These are phyloP conservation scores for Nannoperca australis DNA, from an alignment of 2,797 vertebrate genomes.

Conservation along the genomic window DNA sequence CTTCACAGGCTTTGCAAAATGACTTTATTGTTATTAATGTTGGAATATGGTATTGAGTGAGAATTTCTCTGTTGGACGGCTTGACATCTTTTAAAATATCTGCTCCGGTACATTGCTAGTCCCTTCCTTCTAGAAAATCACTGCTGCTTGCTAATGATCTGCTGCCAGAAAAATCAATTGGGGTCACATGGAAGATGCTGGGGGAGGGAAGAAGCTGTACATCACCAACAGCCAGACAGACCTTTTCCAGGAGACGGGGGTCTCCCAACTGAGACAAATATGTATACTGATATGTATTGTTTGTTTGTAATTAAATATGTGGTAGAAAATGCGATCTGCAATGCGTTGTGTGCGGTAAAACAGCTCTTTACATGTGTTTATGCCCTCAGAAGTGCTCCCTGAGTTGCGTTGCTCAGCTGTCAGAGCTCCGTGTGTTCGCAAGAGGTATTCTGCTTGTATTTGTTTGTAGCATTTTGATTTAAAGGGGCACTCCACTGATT, in stretches of 20 bases:
- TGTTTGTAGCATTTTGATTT: conserved; percentile 11
- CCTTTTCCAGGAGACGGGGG: conserved; percentile 24
- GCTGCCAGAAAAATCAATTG: conserved; percentile 53
- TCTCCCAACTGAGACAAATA: conserved; percentile 1
- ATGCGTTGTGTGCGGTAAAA: background rate
- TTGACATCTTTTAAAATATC: background rate
- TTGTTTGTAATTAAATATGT: conserved; percentile 28
- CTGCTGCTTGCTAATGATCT: conserved; percentile 47
- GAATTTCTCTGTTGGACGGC: background rate
- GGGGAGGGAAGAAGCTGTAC: conserved; percentile 31
- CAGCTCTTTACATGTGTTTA: background rate
- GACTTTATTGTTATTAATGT: background rate
- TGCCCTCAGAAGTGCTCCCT: background rate
- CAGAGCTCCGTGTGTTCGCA: background rate
- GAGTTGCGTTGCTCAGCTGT: conserved; percentile 8
- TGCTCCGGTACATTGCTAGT: conserved; percentile 8
- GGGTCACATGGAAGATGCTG: conserved; percentile 41
- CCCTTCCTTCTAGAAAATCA: conserved; percentile 5
- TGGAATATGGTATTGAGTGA: conserved; percentile 9
- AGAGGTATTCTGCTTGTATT: background rate
- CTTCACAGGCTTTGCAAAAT: background rate
- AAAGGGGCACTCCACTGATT: conserved; percentile 9
- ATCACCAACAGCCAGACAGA: conserved; percentile 31
- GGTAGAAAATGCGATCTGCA: background rate
- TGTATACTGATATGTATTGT: background rate